Evolutionary conservation across 2,888 invertebrate species (phyloP).

Genomic region (Chrysotoxum bicinctum): DNA sequence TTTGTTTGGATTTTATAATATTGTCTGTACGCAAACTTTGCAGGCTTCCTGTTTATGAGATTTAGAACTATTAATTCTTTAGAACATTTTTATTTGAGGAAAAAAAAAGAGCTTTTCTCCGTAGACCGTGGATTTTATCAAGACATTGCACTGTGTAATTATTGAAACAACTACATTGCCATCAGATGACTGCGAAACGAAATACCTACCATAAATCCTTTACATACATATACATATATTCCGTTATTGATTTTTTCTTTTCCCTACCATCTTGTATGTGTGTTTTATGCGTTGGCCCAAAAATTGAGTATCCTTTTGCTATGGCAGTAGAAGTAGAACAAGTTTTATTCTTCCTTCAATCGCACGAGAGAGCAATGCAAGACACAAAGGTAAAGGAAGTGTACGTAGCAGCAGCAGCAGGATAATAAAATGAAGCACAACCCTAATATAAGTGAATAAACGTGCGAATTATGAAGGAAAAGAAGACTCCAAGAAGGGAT

Average conservation of each 20-base stretch:
- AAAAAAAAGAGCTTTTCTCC: slow-evolving; percentile 16
- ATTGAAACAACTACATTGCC: slow-evolving; percentile 33
- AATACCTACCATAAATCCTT: slow-evolving; percentile 32
- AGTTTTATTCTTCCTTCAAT: slow-evolving; percentile 42
- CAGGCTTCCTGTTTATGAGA: slow-evolving; percentile 24
- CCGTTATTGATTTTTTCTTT: slow-evolving; percentile 59
- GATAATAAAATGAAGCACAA: slow-evolving; percentile 51
- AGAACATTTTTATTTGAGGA: background rate
- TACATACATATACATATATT: no score
- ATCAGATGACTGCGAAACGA: slow-evolving; percentile 54
- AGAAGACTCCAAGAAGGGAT: slow-evolving; percentile 27
- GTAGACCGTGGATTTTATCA: slow-evolving; percentile 14
- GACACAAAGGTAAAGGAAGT: slow-evolving; percentile 18
- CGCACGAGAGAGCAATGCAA: slow-evolving; percentile 20
- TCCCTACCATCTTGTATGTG: slow-evolving; percentile 18
- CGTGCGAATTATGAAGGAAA: slow-evolving; percentile 44
- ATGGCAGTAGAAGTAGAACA: slow-evolving; percentile 38
- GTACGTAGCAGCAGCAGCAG: background rate
- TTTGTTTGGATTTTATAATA: slow-evolving; percentile 19
- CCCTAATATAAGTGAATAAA: slow-evolving; percentile 38
- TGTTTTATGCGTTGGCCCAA: slow-evolving; percentile 61
- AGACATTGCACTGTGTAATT: slow-evolving; percentile 59
- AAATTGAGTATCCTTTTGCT: slow-evolving; percentile 45
- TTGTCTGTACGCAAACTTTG: slow-evolving; percentile 54
- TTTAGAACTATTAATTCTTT: slow-evolving; percentile 23